Percentiles rank a stretch among this genome's conserved stretches.
Conservation (phyloP, 2,113 vertebrate genomes). For the Galbula dea region DNA sequence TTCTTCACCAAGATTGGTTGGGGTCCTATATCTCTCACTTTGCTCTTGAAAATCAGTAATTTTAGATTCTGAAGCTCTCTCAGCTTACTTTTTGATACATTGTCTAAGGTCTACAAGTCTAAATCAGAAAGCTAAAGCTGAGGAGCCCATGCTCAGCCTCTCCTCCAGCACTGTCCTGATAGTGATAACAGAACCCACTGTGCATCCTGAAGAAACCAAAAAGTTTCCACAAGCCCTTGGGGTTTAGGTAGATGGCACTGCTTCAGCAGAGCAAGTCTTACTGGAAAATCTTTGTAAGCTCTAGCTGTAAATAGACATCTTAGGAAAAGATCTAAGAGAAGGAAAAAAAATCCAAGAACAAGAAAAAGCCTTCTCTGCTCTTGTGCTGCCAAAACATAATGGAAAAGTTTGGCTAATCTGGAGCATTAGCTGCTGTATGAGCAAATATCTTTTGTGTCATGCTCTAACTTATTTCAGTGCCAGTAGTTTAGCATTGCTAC, state of each 20-base stretch:
- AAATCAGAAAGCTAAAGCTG: not conserved
- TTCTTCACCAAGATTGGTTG: not conserved
- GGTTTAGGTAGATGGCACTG: not conserved
- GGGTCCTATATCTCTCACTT: not conserved
- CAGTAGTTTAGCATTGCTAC: not conserved
- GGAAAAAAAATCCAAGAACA: too few relatives aligned
- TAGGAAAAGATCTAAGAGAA: not conserved
- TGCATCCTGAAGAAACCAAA: not conserved
- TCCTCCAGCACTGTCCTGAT: not conserved
- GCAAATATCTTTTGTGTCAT: not conserved
- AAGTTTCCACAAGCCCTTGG: rapidly evolving
- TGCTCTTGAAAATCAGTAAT: not conserved
- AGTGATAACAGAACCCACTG: not conserved
- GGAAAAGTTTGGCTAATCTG: not conserved
- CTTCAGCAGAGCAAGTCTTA: not conserved
- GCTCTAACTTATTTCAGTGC: not conserved
- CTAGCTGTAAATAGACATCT: not conserved
- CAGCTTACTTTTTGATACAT: not conserved
- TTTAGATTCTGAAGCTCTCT: not conserved
- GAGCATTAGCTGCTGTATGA: not conserved
- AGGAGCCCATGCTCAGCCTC: not conserved
- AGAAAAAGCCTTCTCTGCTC: not conserved
- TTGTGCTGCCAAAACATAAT: not conserved
- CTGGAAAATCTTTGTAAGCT: not conserved
- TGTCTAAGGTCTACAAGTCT: not conserved